These are phyloP conservation scores for Silurus glanis DNA, from an alignment of 2,113 vertebrate genomes.

Conservation along the genomic window DNA sequence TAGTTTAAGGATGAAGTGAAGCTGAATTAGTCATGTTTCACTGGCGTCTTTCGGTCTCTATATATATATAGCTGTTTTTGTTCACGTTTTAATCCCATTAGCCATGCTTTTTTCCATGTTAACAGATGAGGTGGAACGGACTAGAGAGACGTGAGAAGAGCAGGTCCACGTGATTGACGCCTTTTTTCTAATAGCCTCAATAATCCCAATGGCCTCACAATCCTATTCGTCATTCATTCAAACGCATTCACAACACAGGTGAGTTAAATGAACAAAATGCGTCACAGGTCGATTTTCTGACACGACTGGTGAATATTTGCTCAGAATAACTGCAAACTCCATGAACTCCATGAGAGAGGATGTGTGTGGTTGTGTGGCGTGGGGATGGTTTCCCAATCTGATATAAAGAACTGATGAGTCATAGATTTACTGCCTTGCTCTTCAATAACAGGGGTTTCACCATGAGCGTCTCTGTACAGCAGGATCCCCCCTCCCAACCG, in stretches of 20 bases:
- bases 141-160: constrained; percentile 27
- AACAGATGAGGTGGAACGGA: neutral
- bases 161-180: constrained; percentile 41
- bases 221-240: neutral
- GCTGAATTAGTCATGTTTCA: neutral
- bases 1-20: neutral
- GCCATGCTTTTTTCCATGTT: constrained; percentile 26
- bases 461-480: constrained; percentile 38
- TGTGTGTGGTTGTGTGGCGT: constrained; percentile 2
- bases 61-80: too few species aligned
- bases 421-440: constrained; percentile 43
- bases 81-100: constrained; percentile 34
- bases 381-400: constrained; percentile 10
- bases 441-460: constrained; percentile 53
- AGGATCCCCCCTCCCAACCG: constrained; percentile 33
- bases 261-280: too few species aligned
- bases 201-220: constrained; percentile 5
- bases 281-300: neutral
- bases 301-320: neutral
- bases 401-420: constrained; percentile 51
- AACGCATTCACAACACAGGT: neutral
- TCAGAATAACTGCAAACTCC: constrained; percentile 1
- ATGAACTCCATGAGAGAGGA: neutral
- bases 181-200: constrained; percentile 23
- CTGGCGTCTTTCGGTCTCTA: neutral